phyloP scores from a whole-genome alignment of 2,113 vertebrate genomes.

The Cebidichthys violaceus region DNA sequence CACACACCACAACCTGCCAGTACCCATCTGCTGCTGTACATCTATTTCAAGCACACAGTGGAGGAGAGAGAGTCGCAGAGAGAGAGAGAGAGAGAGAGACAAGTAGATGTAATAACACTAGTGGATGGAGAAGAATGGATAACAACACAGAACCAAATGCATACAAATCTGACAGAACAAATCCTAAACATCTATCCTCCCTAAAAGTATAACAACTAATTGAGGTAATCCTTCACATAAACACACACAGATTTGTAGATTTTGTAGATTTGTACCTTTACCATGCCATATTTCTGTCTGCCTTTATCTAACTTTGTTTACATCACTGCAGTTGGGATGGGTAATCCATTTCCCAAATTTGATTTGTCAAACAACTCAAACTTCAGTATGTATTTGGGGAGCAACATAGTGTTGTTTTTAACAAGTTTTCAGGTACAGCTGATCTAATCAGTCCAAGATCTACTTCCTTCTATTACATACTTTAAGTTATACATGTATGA shows the following conservation, averaged over 20 bases:
- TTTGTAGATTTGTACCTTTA: background rate
- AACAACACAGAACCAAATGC: slow-evolving; percentile 11
- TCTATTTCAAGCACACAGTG: slow-evolving; percentile 32
- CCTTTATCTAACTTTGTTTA: background rate
- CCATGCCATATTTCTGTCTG: background rate
- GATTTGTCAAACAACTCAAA: background rate
- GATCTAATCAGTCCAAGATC: background rate
- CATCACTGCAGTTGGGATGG: background rate
- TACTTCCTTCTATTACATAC: background rate
- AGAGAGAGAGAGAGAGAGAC: slow-evolving; percentile 1
- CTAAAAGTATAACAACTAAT: background rate
- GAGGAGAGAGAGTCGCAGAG: slow-evolving; percentile 6
- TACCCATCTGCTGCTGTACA: slow-evolving; percentile 46
- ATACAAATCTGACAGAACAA: slow-evolving; percentile 1
- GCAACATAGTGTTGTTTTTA: background rate
- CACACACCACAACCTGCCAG: slow-evolving; percentile 51
- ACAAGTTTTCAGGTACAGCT: background rate
- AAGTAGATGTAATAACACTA: background rate
- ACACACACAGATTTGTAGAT: background rate
- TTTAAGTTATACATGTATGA: background rate
- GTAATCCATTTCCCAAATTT: background rate
- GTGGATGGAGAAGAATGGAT: slow-evolving; percentile 21
- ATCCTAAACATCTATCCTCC: slow-evolving; percentile 2
- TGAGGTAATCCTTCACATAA: background rate
- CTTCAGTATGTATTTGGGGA: too few species aligned